These are phyloP conservation scores for Dromaius novaehollandiae DNA, from an alignment of 2,113 vertebrate genomes.

Conservation along the genomic window DNA sequence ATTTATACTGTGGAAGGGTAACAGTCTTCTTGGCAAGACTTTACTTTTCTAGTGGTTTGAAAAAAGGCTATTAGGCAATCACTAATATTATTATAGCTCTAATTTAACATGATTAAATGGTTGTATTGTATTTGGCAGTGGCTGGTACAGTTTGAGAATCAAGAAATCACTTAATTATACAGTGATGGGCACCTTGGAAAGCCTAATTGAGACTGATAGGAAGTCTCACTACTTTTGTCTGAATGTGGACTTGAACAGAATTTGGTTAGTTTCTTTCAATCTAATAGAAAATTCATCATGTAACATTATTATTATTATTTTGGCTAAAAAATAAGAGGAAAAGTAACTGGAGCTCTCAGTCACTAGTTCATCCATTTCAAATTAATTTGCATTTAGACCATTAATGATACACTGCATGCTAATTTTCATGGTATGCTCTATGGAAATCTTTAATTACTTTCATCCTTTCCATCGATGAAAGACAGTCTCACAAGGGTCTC, in stretches of 20 bases:
- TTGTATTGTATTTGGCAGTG: constrained; percentile 31
- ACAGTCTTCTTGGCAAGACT: constrained; percentile 37
- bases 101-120: constrained; percentile 37
- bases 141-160: constrained; percentile 8
- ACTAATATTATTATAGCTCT: constrained; percentile 45
- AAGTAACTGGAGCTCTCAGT: background rate
- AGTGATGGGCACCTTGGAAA: background rate
- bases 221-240: background rate
- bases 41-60: constrained; percentile 4
- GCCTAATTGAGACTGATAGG: background rate
- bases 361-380: background rate
- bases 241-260: background rate
- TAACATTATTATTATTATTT: background rate
- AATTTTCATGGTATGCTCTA: background rate
- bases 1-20: constrained; percentile 21
- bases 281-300: too few relatives aligned
- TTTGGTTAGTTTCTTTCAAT: too few relatives aligned
- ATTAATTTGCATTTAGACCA: background rate
- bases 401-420: background rate
- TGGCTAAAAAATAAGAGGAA: background rate
- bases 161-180: background rate
- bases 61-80: constrained; percentile 22
- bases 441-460: background rate
- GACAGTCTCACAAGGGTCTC: background rate
- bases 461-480: background rate